phyloP scores from a whole-genome alignment of 2,113 vertebrate genomes.

The Tamias sibiricus region DNA sequence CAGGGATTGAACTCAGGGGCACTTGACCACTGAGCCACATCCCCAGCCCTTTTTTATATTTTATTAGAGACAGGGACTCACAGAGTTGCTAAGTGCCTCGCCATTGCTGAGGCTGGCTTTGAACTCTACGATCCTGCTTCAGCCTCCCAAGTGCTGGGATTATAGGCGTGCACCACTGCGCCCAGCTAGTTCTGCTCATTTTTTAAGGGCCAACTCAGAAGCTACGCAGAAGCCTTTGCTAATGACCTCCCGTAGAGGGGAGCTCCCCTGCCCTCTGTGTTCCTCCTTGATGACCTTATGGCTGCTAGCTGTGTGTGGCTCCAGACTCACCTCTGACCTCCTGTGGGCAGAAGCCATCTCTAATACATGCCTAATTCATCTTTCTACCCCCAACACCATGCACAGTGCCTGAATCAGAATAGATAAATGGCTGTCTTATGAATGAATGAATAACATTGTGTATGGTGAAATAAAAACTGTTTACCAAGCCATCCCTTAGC shows the following conservation, averaged over 20 bases:
- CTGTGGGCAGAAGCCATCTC: neutral
- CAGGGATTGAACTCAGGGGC: too few relatives aligned
- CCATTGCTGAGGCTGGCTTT: too few relatives aligned
- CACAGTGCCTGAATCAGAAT: neutral
- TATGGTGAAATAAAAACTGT: neutral
- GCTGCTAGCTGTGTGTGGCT: neutral
- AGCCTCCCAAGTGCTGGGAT: too few relatives aligned
- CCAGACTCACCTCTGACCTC: neutral
- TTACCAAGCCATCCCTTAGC: neutral
- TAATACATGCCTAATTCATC: neutral
- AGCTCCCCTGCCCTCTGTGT: neutral
- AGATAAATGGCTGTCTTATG: neutral
- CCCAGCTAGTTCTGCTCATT: neutral
- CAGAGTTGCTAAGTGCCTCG: too few relatives aligned
- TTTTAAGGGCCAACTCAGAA: neutral
- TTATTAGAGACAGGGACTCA: too few relatives aligned
- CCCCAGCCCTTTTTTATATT: too few relatives aligned
- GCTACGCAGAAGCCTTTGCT: neutral
- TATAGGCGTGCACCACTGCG: too few relatives aligned
- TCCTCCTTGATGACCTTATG: neutral
- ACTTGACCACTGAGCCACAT: too few relatives aligned
- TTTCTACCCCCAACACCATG: neutral
- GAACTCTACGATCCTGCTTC: too few relatives aligned
- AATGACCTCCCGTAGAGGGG: neutral
- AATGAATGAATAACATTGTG: neutral